Conservation (phyloP, 1,140 invertebrate genomes). For the Philopotamus ludificatus region DNA sequence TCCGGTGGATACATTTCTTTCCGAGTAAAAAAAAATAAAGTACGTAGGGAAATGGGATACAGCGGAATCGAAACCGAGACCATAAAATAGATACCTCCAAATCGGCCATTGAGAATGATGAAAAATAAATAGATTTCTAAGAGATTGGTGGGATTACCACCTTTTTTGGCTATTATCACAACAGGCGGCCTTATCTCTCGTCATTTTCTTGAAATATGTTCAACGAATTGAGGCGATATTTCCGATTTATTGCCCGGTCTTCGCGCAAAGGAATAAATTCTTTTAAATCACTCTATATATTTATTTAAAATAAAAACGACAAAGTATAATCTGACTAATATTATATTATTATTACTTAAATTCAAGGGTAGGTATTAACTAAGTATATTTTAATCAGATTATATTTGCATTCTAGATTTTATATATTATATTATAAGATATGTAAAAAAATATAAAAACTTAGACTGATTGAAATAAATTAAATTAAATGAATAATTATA, state of each 20-base stretch:
- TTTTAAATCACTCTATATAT: too few relatives aligned
- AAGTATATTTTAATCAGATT: too few relatives aligned
- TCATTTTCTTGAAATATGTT: slow-evolving; percentile 20
- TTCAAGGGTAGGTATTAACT: too few relatives aligned
- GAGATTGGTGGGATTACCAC: slow-evolving; percentile 16
- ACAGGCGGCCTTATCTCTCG: slow-evolving; percentile 9
- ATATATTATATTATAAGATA: too few relatives aligned
- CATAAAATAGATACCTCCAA: slow-evolving; percentile 16
- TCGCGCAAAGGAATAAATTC: too few relatives aligned
- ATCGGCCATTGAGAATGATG: slow-evolving; percentile 21
- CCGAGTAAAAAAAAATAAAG: not conserved
- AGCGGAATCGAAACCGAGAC: slow-evolving; percentile 17
- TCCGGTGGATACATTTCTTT: not conserved
- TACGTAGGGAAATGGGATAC: slow-evolving; percentile 19
- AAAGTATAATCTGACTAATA: too few relatives aligned
- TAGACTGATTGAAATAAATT: too few relatives aligned
- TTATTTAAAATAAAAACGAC: too few relatives aligned
- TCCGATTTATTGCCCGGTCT: not conserved
- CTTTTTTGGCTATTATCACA: slow-evolving; percentile 20
- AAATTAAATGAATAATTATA: too few relatives aligned
- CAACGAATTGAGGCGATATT: slow-evolving; percentile 15
- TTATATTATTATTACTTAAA: too few relatives aligned
- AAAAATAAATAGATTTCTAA: slow-evolving; percentile 31
- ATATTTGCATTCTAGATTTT: too few relatives aligned
- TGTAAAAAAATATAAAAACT: too few relatives aligned